Conservation (phyloP, 1,140 invertebrate species). For the Zaprionus gabonicus region DNA sequence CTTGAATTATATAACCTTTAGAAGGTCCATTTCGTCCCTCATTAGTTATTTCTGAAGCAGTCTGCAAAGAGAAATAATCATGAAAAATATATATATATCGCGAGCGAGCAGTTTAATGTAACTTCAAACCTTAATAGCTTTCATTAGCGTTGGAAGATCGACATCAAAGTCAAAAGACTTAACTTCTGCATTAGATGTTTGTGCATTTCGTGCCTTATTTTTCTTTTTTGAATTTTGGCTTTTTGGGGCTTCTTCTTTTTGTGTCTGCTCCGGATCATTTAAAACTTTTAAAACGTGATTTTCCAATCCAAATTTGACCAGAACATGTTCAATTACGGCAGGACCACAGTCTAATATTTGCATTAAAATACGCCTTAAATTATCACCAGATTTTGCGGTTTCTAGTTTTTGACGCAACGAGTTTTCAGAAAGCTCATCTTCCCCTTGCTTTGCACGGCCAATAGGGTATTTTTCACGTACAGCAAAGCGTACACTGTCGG, state of each 20-base stretch:
- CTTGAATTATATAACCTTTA: constrained; percentile 94
- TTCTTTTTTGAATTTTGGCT: constrained; percentile 66
- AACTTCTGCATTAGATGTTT: constrained; percentile 20
- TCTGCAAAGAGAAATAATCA: constrained; percentile 84
- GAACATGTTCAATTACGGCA: constrained; percentile 94
- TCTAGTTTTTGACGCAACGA: constrained; percentile 86
- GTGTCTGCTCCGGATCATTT: not conserved
- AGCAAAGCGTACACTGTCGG: constrained; percentile 96
- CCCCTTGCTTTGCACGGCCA: constrained; percentile 88
- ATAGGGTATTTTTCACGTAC: constrained; percentile 96
- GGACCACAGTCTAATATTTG: constrained; percentile 95
- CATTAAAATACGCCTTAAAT: constrained; percentile 94
- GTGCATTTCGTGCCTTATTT: constrained; percentile 44
- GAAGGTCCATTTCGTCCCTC: constrained; percentile 42
- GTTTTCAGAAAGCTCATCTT: constrained; percentile 78
- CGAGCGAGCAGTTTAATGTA: not conserved
- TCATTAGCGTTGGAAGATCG: constrained; percentile 88
- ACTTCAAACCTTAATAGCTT: constrained; percentile 87
- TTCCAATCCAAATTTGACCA: constrained; percentile 90
- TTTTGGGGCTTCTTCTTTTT: constrained; percentile 20
- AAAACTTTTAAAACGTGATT: constrained; percentile 85
- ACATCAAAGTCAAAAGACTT: constrained; percentile 87
- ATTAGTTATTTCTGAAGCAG: constrained; percentile 83
- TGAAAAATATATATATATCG: not conserved
- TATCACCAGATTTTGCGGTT: constrained; percentile 90